Conservation (phyloP, 1,140 invertebrate species). For the Melitaea cinxia region DNA sequence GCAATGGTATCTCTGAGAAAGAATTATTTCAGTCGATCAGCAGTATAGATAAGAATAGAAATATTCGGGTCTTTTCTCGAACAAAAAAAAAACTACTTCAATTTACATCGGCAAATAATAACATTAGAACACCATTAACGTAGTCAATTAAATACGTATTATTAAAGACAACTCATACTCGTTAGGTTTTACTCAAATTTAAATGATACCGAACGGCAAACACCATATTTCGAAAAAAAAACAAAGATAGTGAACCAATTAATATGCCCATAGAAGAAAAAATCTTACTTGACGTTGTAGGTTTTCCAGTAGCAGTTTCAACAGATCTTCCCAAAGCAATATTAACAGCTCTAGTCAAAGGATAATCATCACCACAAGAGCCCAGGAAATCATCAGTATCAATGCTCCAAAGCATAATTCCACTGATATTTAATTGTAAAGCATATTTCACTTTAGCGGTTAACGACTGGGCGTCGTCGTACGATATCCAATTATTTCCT, state of each 20-base stretch:
- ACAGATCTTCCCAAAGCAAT: slow-evolving; percentile 36
- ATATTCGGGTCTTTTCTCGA: neutral
- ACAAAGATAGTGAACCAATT: too few relatives aligned
- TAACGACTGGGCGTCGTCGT: slow-evolving; percentile 85
- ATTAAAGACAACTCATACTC: too few relatives aligned
- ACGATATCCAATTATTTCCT: slow-evolving; percentile 88
- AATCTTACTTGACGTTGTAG: neutral
- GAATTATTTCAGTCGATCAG: too few relatives aligned
- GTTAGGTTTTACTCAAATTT: too few relatives aligned
- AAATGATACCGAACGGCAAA: too few relatives aligned
- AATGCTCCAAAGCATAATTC: slow-evolving; percentile 88
- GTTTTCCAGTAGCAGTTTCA: neutral
- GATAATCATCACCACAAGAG: slow-evolving; percentile 81
- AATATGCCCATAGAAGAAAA: neutral
- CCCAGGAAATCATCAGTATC: slow-evolving; percentile 88
- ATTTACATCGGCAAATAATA: neutral
- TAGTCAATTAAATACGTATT: too few relatives aligned
- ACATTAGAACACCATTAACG: too few relatives aligned
- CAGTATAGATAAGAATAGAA: neutral
- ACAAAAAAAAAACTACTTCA: neutral
- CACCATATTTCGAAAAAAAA: too few relatives aligned
- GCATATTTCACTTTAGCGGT: slow-evolving; percentile 82
- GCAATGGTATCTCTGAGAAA: too few relatives aligned
- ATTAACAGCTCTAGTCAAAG: slow-evolving; percentile 63
- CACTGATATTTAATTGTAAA: slow-evolving; percentile 80